Evolutionary conservation across 2,888 invertebrate species (phyloP).

Genomic region (Perdita meconis): DNA sequence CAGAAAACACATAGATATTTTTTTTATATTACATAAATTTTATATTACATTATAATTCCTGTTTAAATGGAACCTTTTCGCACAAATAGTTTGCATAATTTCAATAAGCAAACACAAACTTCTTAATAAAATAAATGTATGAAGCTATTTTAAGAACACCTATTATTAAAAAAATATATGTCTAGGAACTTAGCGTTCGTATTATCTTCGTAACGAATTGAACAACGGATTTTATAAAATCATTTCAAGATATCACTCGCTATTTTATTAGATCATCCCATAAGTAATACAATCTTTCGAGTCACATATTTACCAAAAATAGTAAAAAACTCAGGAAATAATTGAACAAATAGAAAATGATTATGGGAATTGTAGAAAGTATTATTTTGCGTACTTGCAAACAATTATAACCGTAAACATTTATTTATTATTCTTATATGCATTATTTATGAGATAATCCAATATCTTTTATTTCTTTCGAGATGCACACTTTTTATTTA

Average conservation of each 20-base stretch:
- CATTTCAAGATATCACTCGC: background rate
- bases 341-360: no score
- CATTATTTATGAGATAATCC: no score
- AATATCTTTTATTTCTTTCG: background rate
- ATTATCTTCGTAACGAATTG: background rate
- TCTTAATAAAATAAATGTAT: background rate
- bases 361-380: no score
- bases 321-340: no score
- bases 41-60: background rate
- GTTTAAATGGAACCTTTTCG: background rate
- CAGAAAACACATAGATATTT: background rate
- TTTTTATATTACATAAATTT: background rate
- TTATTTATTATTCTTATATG: no score
- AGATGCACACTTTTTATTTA: background rate
- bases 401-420: no score
- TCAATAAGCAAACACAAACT: background rate
- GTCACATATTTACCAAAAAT: no score
- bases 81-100: background rate
- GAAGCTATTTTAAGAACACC: background rate
- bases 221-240: slow-evolving; percentile 1
- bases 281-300: no score
- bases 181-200: slow-evolving; percentile 5
- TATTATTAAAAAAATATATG: slow-evolving; percentile 9
- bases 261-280: no score
- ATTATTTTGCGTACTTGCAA: no score